Percentiles rank a stretch among this genome's conserved stretches.
Evolutionary conservation across 2,888 invertebrate genomes (phyloP).

Genomic region (Pherbina coryleti): DNA sequence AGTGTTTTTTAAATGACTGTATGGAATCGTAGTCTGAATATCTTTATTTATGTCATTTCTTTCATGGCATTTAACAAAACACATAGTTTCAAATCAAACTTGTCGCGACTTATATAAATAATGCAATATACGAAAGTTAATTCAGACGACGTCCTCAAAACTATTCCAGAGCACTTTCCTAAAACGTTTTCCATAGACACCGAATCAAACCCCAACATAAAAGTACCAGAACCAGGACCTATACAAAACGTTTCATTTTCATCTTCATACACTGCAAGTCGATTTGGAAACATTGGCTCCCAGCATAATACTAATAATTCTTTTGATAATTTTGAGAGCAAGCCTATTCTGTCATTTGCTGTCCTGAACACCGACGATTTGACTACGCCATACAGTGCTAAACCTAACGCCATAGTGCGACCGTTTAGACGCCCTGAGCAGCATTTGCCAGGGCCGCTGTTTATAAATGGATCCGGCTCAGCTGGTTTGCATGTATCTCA

Average conservation of each 20-base stretch:
- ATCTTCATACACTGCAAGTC: slow-evolving; percentile 57
- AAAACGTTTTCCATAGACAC: slow-evolving; percentile 39
- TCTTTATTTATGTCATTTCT: neutral
- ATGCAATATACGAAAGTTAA: slow-evolving; percentile 49
- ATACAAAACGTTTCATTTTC: slow-evolving; percentile 62
- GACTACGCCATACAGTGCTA: slow-evolving; percentile 51
- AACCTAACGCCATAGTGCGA: slow-evolving; percentile 73
- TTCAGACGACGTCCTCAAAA: slow-evolving; percentile 41
- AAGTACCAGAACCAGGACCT: slow-evolving; percentile 29
- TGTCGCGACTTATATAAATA: slow-evolving; percentile 42
- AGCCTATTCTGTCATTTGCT: slow-evolving; percentile 56
- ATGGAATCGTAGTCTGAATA: neutral
- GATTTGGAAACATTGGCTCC: slow-evolving; percentile 46
- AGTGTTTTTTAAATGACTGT: neutral
- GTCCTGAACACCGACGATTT: slow-evolving; percentile 56
- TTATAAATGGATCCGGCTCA: slow-evolving; percentile 69
- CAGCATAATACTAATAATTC: slow-evolving; percentile 45
- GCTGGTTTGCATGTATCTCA: slow-evolving; percentile 68
- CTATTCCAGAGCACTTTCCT: slow-evolving; percentile 51
- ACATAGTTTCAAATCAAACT: neutral
- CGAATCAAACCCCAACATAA: slow-evolving; percentile 36
- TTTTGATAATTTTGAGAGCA: slow-evolving; percentile 46
- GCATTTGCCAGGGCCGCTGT: slow-evolving; percentile 43
- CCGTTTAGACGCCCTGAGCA: slow-evolving; percentile 69
- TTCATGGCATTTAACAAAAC: neutral